Percentiles rank a stretch among this genome's conserved stretches.
phyloP scores from a whole-genome alignment of 2,797 vertebrate species.

The Fratercula arctica region DNA sequence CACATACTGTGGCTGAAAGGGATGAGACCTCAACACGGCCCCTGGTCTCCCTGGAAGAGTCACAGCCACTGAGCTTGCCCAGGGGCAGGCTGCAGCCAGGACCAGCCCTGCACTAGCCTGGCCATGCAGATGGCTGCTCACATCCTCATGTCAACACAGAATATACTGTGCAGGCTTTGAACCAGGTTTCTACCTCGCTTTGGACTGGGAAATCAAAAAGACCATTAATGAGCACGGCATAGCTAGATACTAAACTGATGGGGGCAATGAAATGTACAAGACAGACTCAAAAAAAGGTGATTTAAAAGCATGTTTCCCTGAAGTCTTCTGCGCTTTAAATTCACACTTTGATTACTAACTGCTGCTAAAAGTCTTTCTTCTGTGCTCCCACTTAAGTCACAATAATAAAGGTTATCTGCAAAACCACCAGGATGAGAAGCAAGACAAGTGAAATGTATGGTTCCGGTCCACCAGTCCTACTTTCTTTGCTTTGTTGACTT shows the following conservation, averaged over 20 bases:
- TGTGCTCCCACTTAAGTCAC: background rate
- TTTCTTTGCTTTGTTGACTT: background rate
- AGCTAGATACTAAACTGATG: background rate
- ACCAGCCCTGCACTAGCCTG: background rate
- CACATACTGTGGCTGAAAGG: background rate
- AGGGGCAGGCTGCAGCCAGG: background rate
- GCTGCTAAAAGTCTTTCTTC: background rate
- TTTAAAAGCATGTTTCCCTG: background rate
- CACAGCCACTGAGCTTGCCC: rapidly evolving
- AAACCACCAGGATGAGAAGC: background rate
- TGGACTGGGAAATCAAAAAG: background rate
- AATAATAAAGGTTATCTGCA: background rate
- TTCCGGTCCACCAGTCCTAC: background rate
- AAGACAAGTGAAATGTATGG: background rate
- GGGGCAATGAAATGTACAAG: background rate
- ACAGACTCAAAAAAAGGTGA: background rate
- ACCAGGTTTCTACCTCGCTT: background rate
- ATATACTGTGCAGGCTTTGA: background rate
- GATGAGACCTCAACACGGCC: rapidly evolving
- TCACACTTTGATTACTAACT: background rate
- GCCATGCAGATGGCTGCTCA: background rate
- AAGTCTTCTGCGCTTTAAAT: background rate
- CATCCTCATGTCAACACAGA: background rate
- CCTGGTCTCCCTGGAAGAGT: background rate
- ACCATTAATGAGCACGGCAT: background rate